Percentiles rank a stretch among this genome's conserved stretches.
Conservation (phyloP, 2,888 invertebrate genomes). For the Hypomecis atomaria region DNA sequence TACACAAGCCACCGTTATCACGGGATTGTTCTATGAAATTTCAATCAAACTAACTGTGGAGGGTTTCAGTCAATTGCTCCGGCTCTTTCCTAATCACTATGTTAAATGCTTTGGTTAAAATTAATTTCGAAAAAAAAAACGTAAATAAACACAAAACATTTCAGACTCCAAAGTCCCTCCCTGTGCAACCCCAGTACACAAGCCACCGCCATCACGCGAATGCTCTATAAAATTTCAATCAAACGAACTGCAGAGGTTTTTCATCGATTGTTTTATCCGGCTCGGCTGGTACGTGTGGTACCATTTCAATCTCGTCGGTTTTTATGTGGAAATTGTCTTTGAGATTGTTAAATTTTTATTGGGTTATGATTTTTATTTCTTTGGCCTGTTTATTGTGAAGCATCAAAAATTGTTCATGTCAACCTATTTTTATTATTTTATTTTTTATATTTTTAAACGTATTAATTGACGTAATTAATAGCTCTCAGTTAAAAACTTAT, state of each 20-base stretch:
- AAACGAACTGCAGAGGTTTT: constrained; percentile 65
- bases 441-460: too few species aligned
- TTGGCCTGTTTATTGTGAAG: too few species aligned
- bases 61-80: too few species aligned
- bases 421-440: too few species aligned
- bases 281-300: constrained; percentile 26
- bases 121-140: too few species aligned
- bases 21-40: too few species aligned
- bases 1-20: constrained; percentile 53
- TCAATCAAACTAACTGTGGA: too few species aligned
- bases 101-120: too few species aligned
- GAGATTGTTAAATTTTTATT: constrained; percentile 9
- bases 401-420: too few species aligned
- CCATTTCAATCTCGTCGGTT: constrained; percentile 20
- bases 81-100: too few species aligned
- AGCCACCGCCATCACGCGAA: constrained; percentile 61
- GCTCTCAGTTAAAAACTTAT: too few species aligned
- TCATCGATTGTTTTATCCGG: constrained; percentile 64
- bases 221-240: constrained; percentile 67
- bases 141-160: background rate
- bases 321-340: constrained; percentile 20
- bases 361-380: background rate
- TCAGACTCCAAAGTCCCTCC: constrained; percentile 34
- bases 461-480: too few species aligned
- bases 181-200: constrained; percentile 42